These are phyloP conservation scores for Ricordea florida DNA, from an alignment of 92 coral and sea anemone genomes.

Conservation along the genomic window DNA sequence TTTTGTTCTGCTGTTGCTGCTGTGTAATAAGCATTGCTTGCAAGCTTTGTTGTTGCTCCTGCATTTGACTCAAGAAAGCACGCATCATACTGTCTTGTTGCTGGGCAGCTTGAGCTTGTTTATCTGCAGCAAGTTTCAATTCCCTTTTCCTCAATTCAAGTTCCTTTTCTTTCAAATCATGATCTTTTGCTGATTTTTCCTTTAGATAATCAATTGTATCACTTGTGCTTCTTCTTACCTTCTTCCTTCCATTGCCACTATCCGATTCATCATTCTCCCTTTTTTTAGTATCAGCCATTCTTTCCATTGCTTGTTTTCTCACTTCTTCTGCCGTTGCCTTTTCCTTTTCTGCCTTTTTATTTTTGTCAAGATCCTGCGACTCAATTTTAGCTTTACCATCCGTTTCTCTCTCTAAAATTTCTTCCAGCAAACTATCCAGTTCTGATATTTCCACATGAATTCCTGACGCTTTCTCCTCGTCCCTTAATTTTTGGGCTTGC, in stretches of 20 bases:
- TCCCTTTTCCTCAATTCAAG: no score
- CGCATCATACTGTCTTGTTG: no score
- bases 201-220: constrained; percentile 12
- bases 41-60: no score
- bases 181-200: constrained; percentile 21
- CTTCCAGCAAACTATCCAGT: background rate
- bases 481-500: no score
- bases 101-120: no score
- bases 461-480: constrained; percentile 14
- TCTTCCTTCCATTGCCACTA: no score
- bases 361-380: constrained; percentile 2
- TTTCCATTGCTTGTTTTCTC: constrained; percentile 62
- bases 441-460: background rate
- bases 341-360: constrained; percentile 4
- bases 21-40: no score
- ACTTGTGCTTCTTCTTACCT: constrained; percentile 30
- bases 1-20: no score
- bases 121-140: no score
- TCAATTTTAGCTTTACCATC: constrained; percentile 19
- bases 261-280: no score
- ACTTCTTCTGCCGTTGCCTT: constrained; percentile 28
- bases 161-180: no score
- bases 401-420: constrained; percentile 8
- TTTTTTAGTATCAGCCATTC: constrained; percentile 29
- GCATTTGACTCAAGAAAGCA: no score